Evolutionary conservation across 2,113 vertebrate species (phyloP).

Genomic region (Bostrychus sinensis): DNA sequence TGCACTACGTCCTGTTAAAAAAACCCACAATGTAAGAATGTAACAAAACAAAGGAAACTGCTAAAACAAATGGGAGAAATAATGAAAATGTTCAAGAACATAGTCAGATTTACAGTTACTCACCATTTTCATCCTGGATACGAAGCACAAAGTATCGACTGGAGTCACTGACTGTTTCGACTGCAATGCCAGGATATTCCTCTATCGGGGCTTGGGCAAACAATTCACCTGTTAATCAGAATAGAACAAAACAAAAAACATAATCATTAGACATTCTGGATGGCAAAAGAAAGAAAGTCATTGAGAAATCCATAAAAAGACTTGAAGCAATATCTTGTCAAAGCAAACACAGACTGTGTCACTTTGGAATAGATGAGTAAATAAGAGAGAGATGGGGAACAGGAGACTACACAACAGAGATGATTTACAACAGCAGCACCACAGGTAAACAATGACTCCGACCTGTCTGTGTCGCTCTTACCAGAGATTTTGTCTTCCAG

Average conservation of each 20-base stretch:
- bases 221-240: slow-evolving; percentile 84
- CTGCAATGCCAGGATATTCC: slow-evolving; percentile 88
- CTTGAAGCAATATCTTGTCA: slow-evolving; percentile 8
- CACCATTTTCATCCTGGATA: slow-evolving; percentile 93
- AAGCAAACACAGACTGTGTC: slow-evolving; percentile 44
- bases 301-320: no score
- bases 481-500: slow-evolving; percentile 96
- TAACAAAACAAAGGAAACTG: neutral
- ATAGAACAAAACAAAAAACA: neutral
- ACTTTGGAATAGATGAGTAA: slow-evolving; percentile 66
- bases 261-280: neutral
- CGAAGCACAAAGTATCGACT: slow-evolving; percentile 94
- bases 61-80: no score
- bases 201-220: slow-evolving; percentile 93
- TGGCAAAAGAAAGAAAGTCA: no score
- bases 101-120: slow-evolving; percentile 40
- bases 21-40: neutral
- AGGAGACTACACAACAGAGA: slow-evolving; percentile 48
- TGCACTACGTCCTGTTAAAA: slow-evolving; percentile 87
- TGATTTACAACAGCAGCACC: slow-evolving; percentile 48
- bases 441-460: slow-evolving; percentile 43
- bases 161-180: slow-evolving; percentile 93
- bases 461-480: slow-evolving; percentile 55
- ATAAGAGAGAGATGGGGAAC: slow-evolving; percentile 40
- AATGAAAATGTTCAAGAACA: slow-evolving; percentile 1